phyloP scores from a whole-genome alignment of 2,797 vertebrate genomes.

The Chrysolophus pictus region DNA sequence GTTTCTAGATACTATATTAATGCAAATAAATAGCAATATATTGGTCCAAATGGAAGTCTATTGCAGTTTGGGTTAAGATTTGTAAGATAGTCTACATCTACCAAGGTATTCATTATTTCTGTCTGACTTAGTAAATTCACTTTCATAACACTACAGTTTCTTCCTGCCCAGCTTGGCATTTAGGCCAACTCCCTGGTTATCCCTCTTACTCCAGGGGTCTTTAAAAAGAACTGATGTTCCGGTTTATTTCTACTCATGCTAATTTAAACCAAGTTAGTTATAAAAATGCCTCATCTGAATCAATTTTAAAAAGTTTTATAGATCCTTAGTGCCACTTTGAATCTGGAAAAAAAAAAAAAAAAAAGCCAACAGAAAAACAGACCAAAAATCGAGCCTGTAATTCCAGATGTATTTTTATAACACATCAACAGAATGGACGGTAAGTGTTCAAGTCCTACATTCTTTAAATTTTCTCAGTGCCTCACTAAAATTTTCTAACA shows the following conservation, averaged over 20 bases:
- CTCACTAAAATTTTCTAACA: neutral
- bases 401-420: neutral
- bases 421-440: neutral
- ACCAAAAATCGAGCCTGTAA: neutral
- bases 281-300: neutral
- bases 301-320: neutral
- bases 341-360: neutral
- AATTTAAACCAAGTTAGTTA: neutral
- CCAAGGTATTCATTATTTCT: neutral
- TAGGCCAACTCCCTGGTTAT: neutral
- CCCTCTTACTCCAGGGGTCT: neutral
- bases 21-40: neutral
- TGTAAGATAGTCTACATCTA: neutral
- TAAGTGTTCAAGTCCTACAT: neutral
- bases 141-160: neutral
- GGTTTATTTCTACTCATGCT: neutral
- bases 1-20: neutral
- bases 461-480: neutral
- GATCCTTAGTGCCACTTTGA: neutral
- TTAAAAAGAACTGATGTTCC: neutral
- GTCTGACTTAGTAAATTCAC: neutral
- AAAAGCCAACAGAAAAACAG: neutral
- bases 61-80: neutral
- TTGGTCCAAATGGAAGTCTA: neutral
- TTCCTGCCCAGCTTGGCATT: neutral